Evolutionary conservation across 1,140 invertebrate species (phyloP).

Genomic region (Heliconius nattereri): DNA sequence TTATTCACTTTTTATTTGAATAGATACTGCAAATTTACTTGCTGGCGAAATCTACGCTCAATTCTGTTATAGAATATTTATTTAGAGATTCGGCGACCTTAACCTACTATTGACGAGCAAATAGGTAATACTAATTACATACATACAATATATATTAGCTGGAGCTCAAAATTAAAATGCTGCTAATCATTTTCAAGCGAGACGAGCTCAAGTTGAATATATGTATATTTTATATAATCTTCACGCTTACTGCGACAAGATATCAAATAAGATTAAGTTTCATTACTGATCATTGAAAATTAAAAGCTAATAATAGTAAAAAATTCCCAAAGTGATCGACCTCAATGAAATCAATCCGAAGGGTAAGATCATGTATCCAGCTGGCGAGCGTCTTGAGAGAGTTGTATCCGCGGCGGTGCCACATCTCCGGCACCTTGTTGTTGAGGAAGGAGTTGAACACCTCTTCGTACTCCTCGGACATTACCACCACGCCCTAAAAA

Average conservation of each 20-base stretch:
- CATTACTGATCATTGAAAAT: not conserved
- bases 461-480: conserved; percentile 92
- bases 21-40: not conserved
- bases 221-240: too few relatives aligned
- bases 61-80: not conserved
- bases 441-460: conserved; percentile 89
- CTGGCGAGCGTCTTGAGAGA: conserved; percentile 91
- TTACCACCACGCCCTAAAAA: conserved; percentile 88
- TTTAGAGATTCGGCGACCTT: not conserved
- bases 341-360: conserved; percentile 89
- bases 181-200: too few relatives aligned
- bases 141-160: too few relatives aligned
- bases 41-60: not conserved
- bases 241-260: too few relatives aligned
- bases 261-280: too few relatives aligned
- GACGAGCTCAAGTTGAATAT: too few relatives aligned
- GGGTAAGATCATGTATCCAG: conserved; percentile 89
- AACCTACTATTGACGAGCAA: too few relatives aligned
- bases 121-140: too few relatives aligned
- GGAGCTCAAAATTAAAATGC: too few relatives aligned
- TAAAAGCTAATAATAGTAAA: not conserved
- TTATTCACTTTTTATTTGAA: not conserved
- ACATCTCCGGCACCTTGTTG: conserved; percentile 90
- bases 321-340: conserved; percentile 24
- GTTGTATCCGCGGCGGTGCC: conserved; percentile 91